Evolutionary conservation across 2,113 vertebrate genomes (phyloP).

Genomic region (Proteles cristata): DNA sequence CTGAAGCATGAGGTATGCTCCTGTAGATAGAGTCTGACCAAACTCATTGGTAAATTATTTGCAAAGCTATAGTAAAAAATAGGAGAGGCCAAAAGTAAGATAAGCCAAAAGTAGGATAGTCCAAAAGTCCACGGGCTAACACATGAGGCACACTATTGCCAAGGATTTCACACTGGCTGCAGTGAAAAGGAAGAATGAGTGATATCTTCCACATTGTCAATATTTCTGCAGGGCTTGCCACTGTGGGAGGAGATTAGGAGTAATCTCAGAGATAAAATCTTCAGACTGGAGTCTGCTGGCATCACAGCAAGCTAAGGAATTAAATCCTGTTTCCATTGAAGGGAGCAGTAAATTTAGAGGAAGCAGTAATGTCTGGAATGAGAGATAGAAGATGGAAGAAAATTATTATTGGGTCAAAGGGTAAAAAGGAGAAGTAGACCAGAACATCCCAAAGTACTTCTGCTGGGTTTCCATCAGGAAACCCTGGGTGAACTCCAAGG

Average conservation of each 20-base stretch:
- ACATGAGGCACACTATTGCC: background rate
- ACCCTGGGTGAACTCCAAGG: background rate
- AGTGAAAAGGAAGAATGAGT: background rate
- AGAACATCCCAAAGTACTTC: background rate
- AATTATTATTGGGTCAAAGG: slow-evolving; percentile 41
- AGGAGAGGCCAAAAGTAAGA: background rate
- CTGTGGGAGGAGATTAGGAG: slow-evolving; percentile 54
- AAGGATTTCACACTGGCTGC: background rate
- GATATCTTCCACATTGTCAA: background rate
- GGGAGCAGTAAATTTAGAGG: slow-evolving; percentile 60
- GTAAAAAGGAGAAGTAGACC: background rate
- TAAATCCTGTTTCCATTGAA: slow-evolving; percentile 32
- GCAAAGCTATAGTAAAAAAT: slow-evolving; percentile 7
- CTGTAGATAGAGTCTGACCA: background rate
- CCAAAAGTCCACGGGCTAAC: background rate
- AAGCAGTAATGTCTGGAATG: slow-evolving; percentile 54
- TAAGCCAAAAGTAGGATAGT: background rate
- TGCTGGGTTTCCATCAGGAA: background rate
- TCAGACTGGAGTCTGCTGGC: slow-evolving; percentile 49
- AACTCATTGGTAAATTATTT: slow-evolving; percentile 31
- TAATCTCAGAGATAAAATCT: slow-evolving; percentile 70
- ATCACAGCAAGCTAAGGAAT: slow-evolving; percentile 58
- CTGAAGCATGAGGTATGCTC: background rate
- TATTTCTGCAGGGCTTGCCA: background rate
- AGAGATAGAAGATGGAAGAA: slow-evolving; percentile 55